Conservation (phyloP, 1,140 invertebrate genomes). For the Coptotermes formosanus region DNA sequence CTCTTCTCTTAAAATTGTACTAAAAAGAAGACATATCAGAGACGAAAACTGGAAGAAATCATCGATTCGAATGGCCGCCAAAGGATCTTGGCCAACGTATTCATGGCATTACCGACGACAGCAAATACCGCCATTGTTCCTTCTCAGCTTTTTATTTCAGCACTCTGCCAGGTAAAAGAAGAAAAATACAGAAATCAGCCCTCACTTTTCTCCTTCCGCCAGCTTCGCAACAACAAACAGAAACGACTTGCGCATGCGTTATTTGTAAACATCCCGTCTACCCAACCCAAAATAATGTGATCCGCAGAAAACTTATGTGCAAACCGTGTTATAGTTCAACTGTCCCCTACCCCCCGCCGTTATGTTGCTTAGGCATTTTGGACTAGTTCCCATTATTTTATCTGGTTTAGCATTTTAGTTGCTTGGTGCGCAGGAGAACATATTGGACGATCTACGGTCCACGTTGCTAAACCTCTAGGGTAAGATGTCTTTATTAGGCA, state of each 20-base stretch:
- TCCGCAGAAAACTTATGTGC: neutral
- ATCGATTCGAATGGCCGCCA: neutral
- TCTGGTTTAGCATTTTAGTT: constrained; percentile 19
- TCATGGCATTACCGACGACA: neutral
- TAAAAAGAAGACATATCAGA: constrained; percentile 14
- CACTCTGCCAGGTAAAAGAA: neutral
- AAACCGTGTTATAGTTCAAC: neutral
- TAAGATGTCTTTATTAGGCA: neutral
- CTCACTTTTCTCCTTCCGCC: neutral
- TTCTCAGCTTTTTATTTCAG: constrained; percentile 5
- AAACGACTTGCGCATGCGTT: neutral
- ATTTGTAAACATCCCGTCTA: neutral
- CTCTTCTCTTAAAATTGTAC: neutral
- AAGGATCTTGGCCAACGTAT: constrained; percentile 6
- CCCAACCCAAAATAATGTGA: neutral
- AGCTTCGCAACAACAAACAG: neutral
- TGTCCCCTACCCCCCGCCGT: neutral
- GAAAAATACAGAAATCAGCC: neutral
- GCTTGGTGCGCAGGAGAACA: neutral
- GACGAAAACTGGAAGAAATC: neutral
- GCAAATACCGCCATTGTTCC: neutral
- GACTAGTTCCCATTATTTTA: constrained; percentile 3
- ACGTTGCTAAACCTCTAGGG: neutral
- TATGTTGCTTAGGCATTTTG: neutral
- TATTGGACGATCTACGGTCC: neutral